phyloP scores from a whole-genome alignment of 2,797 vertebrate genomes.

The Alouatta caraya region DNA sequence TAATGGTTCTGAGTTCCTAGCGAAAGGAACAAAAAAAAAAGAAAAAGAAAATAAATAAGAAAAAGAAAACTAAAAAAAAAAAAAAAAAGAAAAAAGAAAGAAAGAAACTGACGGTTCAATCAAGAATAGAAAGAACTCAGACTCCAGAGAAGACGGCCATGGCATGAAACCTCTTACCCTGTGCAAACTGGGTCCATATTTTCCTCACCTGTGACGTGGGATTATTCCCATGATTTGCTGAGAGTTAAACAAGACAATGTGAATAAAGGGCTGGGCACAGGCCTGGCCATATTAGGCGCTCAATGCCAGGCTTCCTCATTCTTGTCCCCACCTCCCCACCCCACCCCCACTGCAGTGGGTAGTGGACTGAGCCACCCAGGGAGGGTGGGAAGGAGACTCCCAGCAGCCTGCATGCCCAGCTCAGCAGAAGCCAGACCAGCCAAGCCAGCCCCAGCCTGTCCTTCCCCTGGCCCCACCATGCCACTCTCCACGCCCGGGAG shows the following conservation, averaged over 20 bases:
- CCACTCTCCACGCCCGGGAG: not conserved
- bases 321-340: not conserved
- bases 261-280: not conserved
- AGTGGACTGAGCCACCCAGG: not conserved
- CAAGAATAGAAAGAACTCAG: not conserved
- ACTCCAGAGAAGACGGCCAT: not conserved
- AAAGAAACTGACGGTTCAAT: not conserved
- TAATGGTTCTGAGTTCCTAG: not conserved
- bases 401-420: not conserved
- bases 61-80: too few species aligned
- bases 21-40: too few species aligned
- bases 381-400: not conserved
- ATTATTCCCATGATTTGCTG: too few species aligned
- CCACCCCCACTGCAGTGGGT: not conserved
- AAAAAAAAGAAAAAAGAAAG: too few species aligned
- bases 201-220: not conserved
- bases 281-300: not conserved
- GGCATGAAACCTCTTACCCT: not conserved
- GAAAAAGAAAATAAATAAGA: too few species aligned
- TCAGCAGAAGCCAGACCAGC: not conserved
- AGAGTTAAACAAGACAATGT: not conserved
- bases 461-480: not conserved
- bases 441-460: not conserved
- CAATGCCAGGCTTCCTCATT: not conserved
- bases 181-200: rapidly evolving